Evolutionary conservation across 2,888 invertebrate genomes (phyloP), one percentile per base, ranked within the genome.

Genomic region (Oxyteleia sp.): DNA sequence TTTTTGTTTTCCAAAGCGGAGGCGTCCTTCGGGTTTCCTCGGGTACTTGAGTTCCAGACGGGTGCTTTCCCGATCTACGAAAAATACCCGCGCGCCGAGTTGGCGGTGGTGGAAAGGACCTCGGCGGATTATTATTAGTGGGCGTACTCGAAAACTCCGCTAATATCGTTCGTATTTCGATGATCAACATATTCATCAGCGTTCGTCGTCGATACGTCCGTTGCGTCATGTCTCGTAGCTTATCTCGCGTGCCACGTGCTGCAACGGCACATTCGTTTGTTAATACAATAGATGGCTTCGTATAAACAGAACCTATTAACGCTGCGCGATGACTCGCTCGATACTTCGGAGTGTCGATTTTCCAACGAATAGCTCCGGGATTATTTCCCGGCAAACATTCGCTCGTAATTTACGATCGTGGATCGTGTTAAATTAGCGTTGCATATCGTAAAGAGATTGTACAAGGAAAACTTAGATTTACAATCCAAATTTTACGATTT

Each of bases 191-290:
- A 32, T 41, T 38, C 66, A 29, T 69, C 69, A 5, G 38, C 38
- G n/a, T 53, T 68, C 13, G 55, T 32, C 57, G 45, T 57, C 45
- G 45, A 32, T 32, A 5, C 32, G 35, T 16, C 18, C 16, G 38
- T 55, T 64, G 43, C 63, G 75, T 63, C 63, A 63, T 13, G 55
- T 64, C 64, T 53, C 55, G 75, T 16, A 23, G 57, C 57, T 75
- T 75, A 75, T 75, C 75, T 75, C 64, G 75, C 64, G 64, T 43
- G 64, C 53, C 75, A 75, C 75, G 75, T 75, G 75, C 75, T 55
- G 35, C 64, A 35, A 26, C 55, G 45, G 75, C 75, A 45, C 57
- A 64, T 64, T 75, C 47, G 75, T 64, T 64, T 57, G 57, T 43
- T 49, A 55, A 57, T 55, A 75, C 75, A 75, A 75, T 66, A 47